Conservation (phyloP, 2,113 vertebrate species). For the Pogona vitticeps region DNA sequence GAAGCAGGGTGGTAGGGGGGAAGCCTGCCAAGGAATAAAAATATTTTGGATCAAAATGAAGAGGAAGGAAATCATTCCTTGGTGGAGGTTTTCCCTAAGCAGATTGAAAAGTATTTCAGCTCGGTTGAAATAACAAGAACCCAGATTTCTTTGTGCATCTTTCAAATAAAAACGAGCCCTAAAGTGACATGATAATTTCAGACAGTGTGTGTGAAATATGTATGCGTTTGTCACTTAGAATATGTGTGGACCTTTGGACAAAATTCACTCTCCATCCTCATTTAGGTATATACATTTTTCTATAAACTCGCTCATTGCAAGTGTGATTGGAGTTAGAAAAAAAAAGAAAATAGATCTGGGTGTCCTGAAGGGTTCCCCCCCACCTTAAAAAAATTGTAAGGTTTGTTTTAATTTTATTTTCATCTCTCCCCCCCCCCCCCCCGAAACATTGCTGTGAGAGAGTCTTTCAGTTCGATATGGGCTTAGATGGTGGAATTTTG, state of each 20-base stretch:
- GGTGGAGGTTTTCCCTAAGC: constrained; percentile 54
- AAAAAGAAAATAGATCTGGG: background rate
- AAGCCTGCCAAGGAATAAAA: constrained; percentile 29
- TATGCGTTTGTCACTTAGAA: constrained; percentile 62
- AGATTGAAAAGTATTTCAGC: constrained; percentile 56
- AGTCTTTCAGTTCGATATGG: constrained; percentile 43
- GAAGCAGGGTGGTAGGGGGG: constrained; percentile 12
- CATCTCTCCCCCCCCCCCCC: constrained; percentile 18
- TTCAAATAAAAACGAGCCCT: constrained; percentile 49
- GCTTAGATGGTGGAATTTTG: constrained; percentile 22
- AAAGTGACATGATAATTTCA: constrained; percentile 51
- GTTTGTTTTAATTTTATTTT: constrained; percentile 41
- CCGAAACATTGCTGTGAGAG: constrained; percentile 38
- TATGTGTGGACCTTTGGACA: constrained; percentile 56
- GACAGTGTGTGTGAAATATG: constrained; percentile 55
- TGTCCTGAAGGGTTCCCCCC: background rate
- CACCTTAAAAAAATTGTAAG: background rate
- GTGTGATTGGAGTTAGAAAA: background rate
- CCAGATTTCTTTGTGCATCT: constrained; percentile 55
- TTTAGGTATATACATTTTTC: constrained; percentile 72
- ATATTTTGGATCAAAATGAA: constrained; percentile 46
- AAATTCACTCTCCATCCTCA: constrained; percentile 63
- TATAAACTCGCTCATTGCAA: constrained; percentile 10
- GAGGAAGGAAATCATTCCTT: constrained; percentile 56
- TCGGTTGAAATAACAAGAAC: constrained; percentile 52